Base-by-base conservation (phyloP, 2,888 invertebrate species). In the Pedicia rivosa region DNA sequence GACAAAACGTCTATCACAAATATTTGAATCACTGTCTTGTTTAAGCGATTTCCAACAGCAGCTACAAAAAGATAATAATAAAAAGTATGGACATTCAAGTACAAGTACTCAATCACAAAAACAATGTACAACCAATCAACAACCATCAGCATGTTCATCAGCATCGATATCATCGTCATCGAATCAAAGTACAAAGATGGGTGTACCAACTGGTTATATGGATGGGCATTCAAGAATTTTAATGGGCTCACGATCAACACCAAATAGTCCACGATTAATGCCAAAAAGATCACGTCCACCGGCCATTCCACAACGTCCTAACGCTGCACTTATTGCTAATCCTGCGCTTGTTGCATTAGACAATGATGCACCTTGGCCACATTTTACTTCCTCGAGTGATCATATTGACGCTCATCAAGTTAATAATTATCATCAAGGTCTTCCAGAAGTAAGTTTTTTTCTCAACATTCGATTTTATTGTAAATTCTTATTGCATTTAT, bases 1-100 rank as follows among this genome's bases (percentile, higher is more conserved):
- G 51, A 70, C 76, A 58, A 71, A 78, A 53, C 72, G 83, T 54
- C 64, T 82, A 59, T 82, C 82, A 59, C 80, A 82, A 67, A 78
- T 81, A 50, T 79, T 81, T 58, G 83, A 84, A 63, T 82, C 83
- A 47, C 67, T 84, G 52, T 71, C 80, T 44, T 66, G 80, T 57
- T 66, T 84, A 44, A 74, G 75, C 59, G 74, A 79, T 56, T 64
- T 73, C 48, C 70, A 72, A 47, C 63, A 68, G 47, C 62, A 70
- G 5, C 44, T 47, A 20, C 47, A 43, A 26, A 43, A 44, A 30
- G 32, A 32, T 20, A 32, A 22, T 32, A 20, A 19, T 20, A 32
- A 32, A 13, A 32, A 32, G 20, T 32, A 32, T 30, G 36, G 12
- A 14, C 16, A n/a, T 3, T 19, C 40, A 40, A 31, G 46, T 46